These are phyloP conservation scores for Xestoiulus laeticollis DNA, from an alignment of 2,888 invertebrate genomes.

Conservation along the genomic window DNA sequence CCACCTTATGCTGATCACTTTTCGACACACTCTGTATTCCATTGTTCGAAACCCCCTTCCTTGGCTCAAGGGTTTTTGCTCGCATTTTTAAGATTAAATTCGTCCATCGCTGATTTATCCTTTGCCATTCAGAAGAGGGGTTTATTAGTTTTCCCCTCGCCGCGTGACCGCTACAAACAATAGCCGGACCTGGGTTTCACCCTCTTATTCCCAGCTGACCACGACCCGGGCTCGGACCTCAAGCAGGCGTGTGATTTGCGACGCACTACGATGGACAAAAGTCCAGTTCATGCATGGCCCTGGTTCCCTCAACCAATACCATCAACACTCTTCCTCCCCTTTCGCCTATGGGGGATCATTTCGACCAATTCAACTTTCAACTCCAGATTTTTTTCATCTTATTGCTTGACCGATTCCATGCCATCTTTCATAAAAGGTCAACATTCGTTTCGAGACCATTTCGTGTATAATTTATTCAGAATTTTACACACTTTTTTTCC, in stretches of 20 bases:
- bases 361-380: not conserved
- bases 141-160: not conserved
- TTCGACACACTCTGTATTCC: not conserved
- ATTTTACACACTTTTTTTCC: too few species aligned
- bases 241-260: not conserved
- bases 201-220: not conserved
- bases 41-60: not conserved
- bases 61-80: conserved; percentile 11
- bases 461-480: too few species aligned
- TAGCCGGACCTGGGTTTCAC: not conserved
- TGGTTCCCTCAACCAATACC: too few species aligned
- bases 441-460: too few species aligned
- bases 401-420: too few species aligned
- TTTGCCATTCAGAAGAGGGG: not conserved
- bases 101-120: not conserved
- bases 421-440: too few species aligned
- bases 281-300: not conserved
- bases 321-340: not conserved
- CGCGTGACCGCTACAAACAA: not conserved
- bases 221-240: not conserved
- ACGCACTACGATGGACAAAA: not conserved
- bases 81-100: not conserved
- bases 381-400: not conserved
- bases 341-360: not conserved
- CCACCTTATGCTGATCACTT: not conserved